Evolutionary conservation across 30 jellyfish, hydroid and myxozoan genomes (phyloP).

Genomic region (Nemopilema nomurai): DNA sequence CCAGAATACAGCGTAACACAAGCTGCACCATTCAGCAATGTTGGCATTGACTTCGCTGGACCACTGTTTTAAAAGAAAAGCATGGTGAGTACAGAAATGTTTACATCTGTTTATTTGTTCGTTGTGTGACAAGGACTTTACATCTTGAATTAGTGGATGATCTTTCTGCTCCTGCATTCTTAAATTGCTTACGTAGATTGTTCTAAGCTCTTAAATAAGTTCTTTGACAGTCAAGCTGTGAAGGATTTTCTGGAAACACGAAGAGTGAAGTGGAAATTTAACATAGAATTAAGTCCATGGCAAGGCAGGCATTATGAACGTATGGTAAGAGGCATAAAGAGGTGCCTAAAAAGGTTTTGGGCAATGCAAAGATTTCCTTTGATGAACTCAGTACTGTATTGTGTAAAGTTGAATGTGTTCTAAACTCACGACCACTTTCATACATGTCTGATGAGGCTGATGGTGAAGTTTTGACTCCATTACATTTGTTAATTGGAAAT

Average conservation of each 20-base stretch:
- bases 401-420: constrained; percentile 10
- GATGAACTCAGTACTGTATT: constrained; percentile 16
- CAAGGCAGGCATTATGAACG: constrained; percentile 8
- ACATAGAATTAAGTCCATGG: constrained; percentile 15
- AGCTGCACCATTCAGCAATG: constrained; percentile 3
- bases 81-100: constrained; percentile 14
- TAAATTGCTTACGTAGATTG: constrained; percentile 41
- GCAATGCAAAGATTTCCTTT: constrained; percentile 5
- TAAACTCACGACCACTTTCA: constrained; percentile 10
- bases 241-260: not conserved
- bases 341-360: constrained; percentile 14
- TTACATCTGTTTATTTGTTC: constrained; percentile 36
- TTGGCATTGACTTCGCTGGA: constrained; percentile 42
- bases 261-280: constrained; percentile 37
- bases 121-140: constrained; percentile 55
- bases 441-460: constrained; percentile 13
- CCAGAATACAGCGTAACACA: constrained; percentile 11
- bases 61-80: constrained; percentile 11
- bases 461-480: constrained; percentile 10
- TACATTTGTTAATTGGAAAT: constrained; percentile 4
- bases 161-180: constrained; percentile 31
- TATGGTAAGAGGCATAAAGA: not conserved
- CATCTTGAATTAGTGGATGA: constrained; percentile 76
- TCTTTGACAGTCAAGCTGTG: not conserved
- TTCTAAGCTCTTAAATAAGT: not conserved